These are phyloP conservation scores for Drosophila kohkoa DNA, from an alignment of 1,140 invertebrate species.

Conservation along the genomic window DNA sequence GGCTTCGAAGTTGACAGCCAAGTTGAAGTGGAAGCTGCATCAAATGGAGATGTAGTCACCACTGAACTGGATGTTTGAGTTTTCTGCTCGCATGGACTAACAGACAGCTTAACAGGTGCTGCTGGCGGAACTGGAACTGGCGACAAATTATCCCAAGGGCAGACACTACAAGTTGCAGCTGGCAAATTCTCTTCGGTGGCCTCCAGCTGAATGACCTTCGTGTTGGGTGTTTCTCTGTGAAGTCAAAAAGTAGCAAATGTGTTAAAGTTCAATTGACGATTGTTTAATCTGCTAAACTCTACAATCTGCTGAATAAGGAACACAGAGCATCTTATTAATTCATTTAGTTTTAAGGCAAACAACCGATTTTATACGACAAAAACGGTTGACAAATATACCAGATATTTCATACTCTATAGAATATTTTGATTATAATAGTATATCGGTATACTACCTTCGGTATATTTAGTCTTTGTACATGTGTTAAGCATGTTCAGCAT, in stretches of 20 bases:
- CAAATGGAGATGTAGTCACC: conserved; percentile 4
- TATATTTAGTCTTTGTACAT: too few relatives aligned
- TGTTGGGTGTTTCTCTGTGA: conserved; percentile 67
- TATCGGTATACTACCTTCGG: too few relatives aligned
- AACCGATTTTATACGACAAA: too few relatives aligned
- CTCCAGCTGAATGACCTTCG: conserved; percentile 70
- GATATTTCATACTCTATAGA: too few relatives aligned
- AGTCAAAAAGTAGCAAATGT: background rate
- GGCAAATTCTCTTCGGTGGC: conserved; percentile 85
- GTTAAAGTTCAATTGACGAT: conserved; percentile 45
- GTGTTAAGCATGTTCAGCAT: too few relatives aligned
- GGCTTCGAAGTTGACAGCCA: background rate
- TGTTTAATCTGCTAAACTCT: too few relatives aligned
- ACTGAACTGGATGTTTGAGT: background rate
- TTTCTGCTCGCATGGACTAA: conserved; percentile 74
- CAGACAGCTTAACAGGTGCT: conserved; percentile 61
- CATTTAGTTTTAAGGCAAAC: too few relatives aligned
- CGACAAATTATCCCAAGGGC: conserved; percentile 88
- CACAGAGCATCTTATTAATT: too few relatives aligned
- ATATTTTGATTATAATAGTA: too few relatives aligned
- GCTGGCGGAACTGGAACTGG: conserved; percentile 34
- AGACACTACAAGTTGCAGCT: conserved; percentile 88
- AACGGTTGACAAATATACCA: too few relatives aligned
- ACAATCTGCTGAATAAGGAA: too few relatives aligned
- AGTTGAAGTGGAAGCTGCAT: conserved; percentile 3